Evolutionary conservation across 2,888 invertebrate species (phyloP).

Genomic region (Nemotelus pantherinus): DNA sequence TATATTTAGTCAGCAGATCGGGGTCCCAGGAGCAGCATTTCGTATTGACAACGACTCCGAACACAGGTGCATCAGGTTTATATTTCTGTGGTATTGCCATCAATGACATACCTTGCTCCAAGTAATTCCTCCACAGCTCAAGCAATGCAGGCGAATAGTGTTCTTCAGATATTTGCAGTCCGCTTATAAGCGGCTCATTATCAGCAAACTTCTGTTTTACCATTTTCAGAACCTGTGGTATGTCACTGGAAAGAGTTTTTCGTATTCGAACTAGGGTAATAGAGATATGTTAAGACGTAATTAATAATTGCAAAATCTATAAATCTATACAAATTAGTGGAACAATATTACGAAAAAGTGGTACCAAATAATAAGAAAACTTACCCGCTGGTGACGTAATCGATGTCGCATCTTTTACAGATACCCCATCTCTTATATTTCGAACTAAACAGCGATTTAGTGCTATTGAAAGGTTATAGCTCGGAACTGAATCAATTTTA

Average conservation of each 20-base stretch:
- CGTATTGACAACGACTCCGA: conserved; percentile 24
- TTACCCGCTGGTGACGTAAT: conserved; percentile 1
- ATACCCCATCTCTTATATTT: neutral
- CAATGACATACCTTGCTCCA: conserved; percentile 30
- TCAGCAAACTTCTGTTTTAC: conserved; percentile 1
- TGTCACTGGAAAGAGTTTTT: conserved; percentile 20
- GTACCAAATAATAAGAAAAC: neutral
- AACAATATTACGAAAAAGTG: too few species aligned
- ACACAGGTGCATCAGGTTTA: neutral
- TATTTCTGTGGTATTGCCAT: conserved; percentile 22
- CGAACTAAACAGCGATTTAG: neutral
- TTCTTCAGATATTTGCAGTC: neutral
- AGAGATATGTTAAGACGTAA: neutral
- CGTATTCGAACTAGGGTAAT: conserved; percentile 27
- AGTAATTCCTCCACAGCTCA: conserved; percentile 28
- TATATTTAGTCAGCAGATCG: conserved; percentile 18
- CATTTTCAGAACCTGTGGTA: conserved; percentile 14
- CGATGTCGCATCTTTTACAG: neutral
- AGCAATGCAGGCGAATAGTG: conserved; percentile 13
- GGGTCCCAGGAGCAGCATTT: conserved; percentile 33
- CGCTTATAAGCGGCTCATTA: conserved; percentile 17
- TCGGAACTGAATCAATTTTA: neutral
- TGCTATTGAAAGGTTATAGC: neutral
- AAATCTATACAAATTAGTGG: too few species aligned
- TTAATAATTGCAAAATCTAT: too few species aligned